Base-by-base conservation (phyloP, 2,888 invertebrate species). In the Gastracanthus pulcherrimus region DNA sequence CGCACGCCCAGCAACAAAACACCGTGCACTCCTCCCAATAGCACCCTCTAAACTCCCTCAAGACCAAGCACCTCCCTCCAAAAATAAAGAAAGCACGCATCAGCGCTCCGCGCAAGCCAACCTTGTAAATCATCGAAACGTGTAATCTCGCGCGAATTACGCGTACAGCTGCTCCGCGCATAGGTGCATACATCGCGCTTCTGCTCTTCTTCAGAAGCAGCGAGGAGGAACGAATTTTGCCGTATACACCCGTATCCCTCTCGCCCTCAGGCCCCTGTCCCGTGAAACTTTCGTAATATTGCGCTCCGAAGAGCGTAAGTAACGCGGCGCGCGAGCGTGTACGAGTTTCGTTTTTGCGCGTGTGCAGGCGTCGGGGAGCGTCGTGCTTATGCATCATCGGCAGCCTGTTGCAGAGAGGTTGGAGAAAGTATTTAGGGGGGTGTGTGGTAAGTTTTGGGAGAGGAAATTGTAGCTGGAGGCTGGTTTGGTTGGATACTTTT, bases 121-220 rank as follows among this genome's bases (percentile, higher is more conserved):
- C n/a, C n/a, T n/a, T 38, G 80, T 80, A 80, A 76, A 76, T 80
- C 76, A 80, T 41, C 70, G 67, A 64, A 31, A 64, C 75, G 70
- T 76, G 74, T 76, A 80, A 80, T 80, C 76, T 76, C 36, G 45
- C 23, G 13, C n/a, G 70, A 79, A 74, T 58, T 64, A 78, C 38
- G 51, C 76, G 70, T 2, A 75, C n/a, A n/a, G n/a, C n/a, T n/a
- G n/a, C n/a, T n/a, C n/a, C n/a, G 9, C 55, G 23, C 55, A 55
- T 55, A 55, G 23, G 55, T 55, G 26, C 55, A 55, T 55, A 55
- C 55, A 55, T 9, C 23, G 23, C 9, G 55, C 16, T 3, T n/a
- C n/a, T 9, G 9, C 16, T n/a, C 16, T 16, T 48, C 29, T 19
- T 48, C n/a, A 29, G 16, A 74, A 60, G 45, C 58, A 26, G 3